These are phyloP conservation scores for Allolobophora icterica DNA, from an alignment of 2,888 invertebrate genomes.

Conservation along the genomic window DNA sequence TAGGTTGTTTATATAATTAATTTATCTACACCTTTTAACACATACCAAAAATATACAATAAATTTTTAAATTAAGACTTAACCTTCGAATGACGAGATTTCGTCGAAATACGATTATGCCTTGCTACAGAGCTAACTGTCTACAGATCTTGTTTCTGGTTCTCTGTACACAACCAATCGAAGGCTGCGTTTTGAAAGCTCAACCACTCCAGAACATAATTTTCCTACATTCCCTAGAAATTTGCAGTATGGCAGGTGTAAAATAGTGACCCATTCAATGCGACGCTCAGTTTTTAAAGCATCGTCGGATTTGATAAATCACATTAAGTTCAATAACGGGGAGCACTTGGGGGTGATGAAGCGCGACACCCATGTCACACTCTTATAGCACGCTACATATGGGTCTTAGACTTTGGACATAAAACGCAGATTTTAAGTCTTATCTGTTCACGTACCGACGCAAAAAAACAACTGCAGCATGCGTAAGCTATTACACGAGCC, in stretches of 20 bases:
- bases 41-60: not conserved
- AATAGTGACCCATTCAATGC: no score
- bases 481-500: no score
- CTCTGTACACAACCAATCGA: not conserved
- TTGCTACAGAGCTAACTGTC: not conserved
- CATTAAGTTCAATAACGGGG: not conserved
- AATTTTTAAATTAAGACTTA: not conserved
- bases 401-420: no score
- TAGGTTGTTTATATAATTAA: not conserved
- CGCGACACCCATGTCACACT: no score
- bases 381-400: no score
- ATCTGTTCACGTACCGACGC: no score
- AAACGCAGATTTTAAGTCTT: no score
- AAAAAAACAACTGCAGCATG: no score
- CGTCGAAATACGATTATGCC: not conserved
- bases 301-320: not conserved
- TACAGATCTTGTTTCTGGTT: not conserved
- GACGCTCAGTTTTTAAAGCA: not conserved
- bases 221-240: no score
- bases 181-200: not conserved
- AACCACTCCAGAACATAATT: not conserved
- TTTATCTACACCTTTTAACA: slow-evolving; percentile 2
- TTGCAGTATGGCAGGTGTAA: no score
- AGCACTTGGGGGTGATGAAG: no score
- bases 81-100: not conserved